Percentiles rank a stretch among this genome's conserved stretches.
Conservation (phyloP, 1,140 invertebrate species). For the Philotrypesis tridentata region DNA sequence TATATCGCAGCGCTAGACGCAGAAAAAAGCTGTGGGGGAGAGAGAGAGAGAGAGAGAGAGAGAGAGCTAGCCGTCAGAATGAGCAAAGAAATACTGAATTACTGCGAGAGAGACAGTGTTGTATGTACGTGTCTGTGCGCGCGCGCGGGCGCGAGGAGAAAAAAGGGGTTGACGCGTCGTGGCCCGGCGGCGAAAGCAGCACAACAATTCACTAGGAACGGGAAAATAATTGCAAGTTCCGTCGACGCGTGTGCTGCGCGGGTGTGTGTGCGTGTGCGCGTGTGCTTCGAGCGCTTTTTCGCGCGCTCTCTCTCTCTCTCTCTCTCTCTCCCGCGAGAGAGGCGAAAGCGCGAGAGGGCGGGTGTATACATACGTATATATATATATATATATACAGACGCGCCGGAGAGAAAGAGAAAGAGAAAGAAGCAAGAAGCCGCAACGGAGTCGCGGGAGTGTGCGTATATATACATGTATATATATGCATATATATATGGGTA, state of each 20-base stretch:
- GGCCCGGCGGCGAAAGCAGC: conserved; percentile 36
- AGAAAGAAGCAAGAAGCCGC: conserved; percentile 6
- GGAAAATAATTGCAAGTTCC: conserved; percentile 64
- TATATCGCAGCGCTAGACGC: neutral
- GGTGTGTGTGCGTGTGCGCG: too few relatives aligned
- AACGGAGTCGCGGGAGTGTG: conserved; percentile 12
- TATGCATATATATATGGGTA: too few relatives aligned
- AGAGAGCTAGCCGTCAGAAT: conserved; percentile 38
- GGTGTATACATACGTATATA: too few relatives aligned
- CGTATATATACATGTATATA: too few relatives aligned
- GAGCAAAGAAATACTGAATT: conserved; percentile 42
- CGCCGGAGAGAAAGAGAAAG: conserved; percentile 31
- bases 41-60: conserved; percentile 47
- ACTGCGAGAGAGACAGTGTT: neutral
- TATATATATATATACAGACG: too few relatives aligned
- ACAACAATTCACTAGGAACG: conserved; percentile 48
- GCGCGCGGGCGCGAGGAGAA: neutral
- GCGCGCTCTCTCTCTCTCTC: too few relatives aligned
- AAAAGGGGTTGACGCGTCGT: conserved; percentile 5
- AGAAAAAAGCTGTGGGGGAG: neutral
- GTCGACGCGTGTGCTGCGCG: conserved; percentile 42
- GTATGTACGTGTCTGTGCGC: neutral
- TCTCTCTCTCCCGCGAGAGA: conserved; percentile 2
- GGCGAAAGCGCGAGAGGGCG: conserved; percentile 31
- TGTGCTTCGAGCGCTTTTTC: conserved; percentile 35